A percentile compares a stretch with the other conserved stretches of the same genome.
Evolutionary conservation across 1,140 invertebrate species (phyloP).

Genomic region (Zaprionus camerounensis): DNA sequence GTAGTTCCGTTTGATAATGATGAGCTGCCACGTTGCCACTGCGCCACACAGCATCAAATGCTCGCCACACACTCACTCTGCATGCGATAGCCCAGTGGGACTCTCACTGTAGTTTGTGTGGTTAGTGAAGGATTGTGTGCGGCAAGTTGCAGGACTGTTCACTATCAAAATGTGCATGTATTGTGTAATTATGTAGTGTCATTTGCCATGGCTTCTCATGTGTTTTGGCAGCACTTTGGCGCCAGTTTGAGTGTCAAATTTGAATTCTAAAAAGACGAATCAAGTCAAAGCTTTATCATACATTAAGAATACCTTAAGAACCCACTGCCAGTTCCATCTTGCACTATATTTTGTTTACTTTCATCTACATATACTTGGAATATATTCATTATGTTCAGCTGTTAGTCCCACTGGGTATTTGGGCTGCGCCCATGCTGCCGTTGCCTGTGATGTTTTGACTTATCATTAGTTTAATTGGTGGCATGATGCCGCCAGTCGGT

Average conservation of each 20-base stretch:
- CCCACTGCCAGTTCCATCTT: no score
- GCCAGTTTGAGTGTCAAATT: no score
- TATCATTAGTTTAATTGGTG: slow-evolving; percentile 83
- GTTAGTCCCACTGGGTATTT: not conserved
- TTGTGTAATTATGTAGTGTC: no score
- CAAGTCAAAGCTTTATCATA: no score
- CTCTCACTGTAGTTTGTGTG: not conserved
- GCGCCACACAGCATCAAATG: slow-evolving; percentile 20
- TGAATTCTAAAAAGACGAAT: no score
- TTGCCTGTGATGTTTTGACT: slow-evolving; percentile 67
- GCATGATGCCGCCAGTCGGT: slow-evolving; percentile 71
- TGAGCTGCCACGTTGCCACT: slow-evolving; percentile 11
- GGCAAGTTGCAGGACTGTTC: no score
- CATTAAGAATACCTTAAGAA: no score
- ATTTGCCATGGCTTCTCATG: no score
- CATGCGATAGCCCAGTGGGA: not conserved
- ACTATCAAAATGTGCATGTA: no score
- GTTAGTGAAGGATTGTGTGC: no score
- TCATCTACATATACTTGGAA: no score
- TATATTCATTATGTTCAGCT: not conserved
- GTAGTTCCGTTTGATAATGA: slow-evolving; percentile 31
- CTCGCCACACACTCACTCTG: slow-evolving; percentile 17
- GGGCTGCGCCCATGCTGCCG: not conserved
- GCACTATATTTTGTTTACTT: not conserved
- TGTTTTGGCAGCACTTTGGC: no score